Percentiles rank a stretch among this genome's conserved stretches.
phyloP scores from a whole-genome alignment of 2,888 invertebrate genomes.

The Caenorhabditis japonica region DNA sequence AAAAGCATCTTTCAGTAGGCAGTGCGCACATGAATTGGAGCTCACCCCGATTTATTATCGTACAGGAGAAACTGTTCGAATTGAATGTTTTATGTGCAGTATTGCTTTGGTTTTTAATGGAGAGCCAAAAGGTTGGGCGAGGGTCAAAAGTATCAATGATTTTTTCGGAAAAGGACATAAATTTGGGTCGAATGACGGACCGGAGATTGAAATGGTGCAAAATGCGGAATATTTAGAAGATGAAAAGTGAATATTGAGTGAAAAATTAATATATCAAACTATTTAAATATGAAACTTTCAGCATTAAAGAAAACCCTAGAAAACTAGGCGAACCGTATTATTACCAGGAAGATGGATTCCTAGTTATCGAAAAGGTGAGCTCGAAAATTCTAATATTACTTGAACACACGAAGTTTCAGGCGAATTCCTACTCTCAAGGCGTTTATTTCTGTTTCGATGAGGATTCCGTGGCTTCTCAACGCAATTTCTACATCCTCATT shows the following conservation, averaged over 20 bases:
- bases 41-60: constrained; percentile 27
- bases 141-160: constrained; percentile 14
- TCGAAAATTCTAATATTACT: background rate
- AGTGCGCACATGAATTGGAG: constrained; percentile 23
- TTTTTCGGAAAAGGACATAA: constrained; percentile 25
- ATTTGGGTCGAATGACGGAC: constrained; percentile 13
- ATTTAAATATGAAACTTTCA: background rate
- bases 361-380: constrained; percentile 29
- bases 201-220: constrained; percentile 21
- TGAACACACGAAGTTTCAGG: constrained; percentile 5
- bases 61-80: constrained; percentile 26
- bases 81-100: constrained; percentile 38
- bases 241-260: background rate
- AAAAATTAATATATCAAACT: background rate
- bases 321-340: constrained; percentile 23
- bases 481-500: constrained; percentile 28
- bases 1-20: constrained; percentile 5
- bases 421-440: constrained; percentile 23
- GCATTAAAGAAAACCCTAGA: background rate
- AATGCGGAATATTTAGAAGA: constrained; percentile 13
- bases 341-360: constrained; percentile 25
- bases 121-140: constrained; percentile 44
- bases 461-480: constrained; percentile 29
- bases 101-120: constrained; percentile 41
- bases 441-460: constrained; percentile 41